Conservation (phyloP, 1,140 invertebrate species). For the Homarus americanus region DNA sequence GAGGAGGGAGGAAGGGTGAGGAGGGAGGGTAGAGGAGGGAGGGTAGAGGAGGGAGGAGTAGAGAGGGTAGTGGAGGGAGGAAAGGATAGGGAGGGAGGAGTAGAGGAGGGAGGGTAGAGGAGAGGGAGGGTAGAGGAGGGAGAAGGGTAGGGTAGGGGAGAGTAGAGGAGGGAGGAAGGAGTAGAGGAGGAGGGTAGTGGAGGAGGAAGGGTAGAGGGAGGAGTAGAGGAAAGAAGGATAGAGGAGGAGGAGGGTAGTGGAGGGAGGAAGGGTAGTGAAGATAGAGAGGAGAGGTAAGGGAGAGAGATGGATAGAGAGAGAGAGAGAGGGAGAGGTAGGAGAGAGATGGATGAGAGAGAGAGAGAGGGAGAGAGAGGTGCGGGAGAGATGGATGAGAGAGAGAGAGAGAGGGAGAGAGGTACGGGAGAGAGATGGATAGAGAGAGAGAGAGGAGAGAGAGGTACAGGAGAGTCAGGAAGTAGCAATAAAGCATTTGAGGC, state of each 20-base stretch:
- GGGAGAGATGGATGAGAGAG: no score
- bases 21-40: neutral
- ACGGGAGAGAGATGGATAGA: neutral
- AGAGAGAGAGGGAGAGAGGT: no score
- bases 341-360: neutral
- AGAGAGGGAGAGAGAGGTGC: no score
- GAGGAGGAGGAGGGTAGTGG: neutral
- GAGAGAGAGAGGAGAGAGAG: neutral
- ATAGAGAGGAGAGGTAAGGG: neutral
- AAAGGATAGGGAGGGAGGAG: neutral
- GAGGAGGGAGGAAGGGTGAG: neutral
- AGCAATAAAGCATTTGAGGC: neutral
- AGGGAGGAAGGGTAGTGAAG: neutral
- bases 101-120: neutral
- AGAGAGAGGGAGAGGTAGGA: neutral
- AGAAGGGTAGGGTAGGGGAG: neutral
- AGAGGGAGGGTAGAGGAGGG: neutral
- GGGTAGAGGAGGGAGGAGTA: neutral
- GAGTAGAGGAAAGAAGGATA: neutral
- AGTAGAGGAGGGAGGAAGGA: neutral
- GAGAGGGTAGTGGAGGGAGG: neutral
- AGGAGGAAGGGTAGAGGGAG: neutral
- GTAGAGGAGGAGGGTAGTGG: neutral
- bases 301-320: neutral
- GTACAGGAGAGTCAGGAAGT: neutral